These are phyloP conservation scores for Ips typographus DNA, from an alignment of 1,140 invertebrate genomes.

Conservation along the genomic window DNA sequence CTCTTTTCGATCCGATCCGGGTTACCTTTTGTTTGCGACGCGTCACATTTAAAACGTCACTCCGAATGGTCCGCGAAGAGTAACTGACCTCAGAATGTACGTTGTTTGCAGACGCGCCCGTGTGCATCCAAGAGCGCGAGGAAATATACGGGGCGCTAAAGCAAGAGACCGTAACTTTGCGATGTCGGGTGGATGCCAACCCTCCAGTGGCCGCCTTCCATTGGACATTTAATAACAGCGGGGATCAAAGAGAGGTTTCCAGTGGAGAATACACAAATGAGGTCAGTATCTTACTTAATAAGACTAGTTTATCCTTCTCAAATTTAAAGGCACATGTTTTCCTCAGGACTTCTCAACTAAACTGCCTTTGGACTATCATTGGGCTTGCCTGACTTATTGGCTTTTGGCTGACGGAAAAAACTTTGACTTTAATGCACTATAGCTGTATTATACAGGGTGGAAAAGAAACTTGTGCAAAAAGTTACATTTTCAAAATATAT, in stretches of 20 bases:
- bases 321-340: too few relatives aligned
- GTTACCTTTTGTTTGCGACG: too few relatives aligned
- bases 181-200: constrained; percentile 84
- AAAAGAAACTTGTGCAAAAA: too few relatives aligned
- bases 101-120: constrained; percentile 67
- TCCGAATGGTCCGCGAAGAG: too few relatives aligned
- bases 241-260: constrained; percentile 75
- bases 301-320: too few relatives aligned
- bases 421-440: too few relatives aligned
- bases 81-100: neutral
- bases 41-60: too few relatives aligned
- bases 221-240: constrained; percentile 88
- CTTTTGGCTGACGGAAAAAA: too few relatives aligned
- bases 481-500: too few relatives aligned
- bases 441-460: too few relatives aligned
- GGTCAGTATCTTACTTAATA: constrained; percentile 21
- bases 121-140: constrained; percentile 75
- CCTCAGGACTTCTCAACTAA: neutral
- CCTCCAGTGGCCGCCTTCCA: constrained; percentile 78
- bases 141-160: constrained; percentile 80
- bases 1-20: too few relatives aligned
- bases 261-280: constrained; percentile 64
- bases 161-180: constrained; percentile 78
- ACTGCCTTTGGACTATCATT: neutral
- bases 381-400: too few relatives aligned